These are phyloP conservation scores for Labeo catla DNA, from an alignment of 2,113 vertebrate genomes.

Conservation along the genomic window DNA sequence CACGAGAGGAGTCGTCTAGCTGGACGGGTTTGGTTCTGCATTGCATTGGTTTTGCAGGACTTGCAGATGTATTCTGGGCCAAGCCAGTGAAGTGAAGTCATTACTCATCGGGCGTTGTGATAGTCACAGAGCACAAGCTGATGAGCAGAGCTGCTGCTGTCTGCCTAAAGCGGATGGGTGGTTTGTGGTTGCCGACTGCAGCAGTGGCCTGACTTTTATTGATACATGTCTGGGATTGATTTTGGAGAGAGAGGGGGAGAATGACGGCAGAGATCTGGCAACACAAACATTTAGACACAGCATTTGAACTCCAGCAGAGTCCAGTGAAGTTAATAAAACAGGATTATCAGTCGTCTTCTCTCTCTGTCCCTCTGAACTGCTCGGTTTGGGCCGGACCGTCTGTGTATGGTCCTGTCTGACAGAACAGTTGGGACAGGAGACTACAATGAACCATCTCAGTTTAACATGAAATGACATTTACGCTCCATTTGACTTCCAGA, in stretches of 20 bases:
- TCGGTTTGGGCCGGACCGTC: constrained; percentile 61
- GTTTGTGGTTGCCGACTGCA: constrained; percentile 35
- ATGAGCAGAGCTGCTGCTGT: constrained; percentile 18
- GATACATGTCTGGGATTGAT: constrained; percentile 47
- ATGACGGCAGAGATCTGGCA: constrained; percentile 31
- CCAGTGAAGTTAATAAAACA: constrained; percentile 67
- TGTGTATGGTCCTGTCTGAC: constrained; percentile 72
- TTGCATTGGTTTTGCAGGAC: neutral
- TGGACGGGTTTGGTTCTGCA: neutral
- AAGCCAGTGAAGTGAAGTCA: constrained; percentile 14
- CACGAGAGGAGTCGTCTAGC: neutral
- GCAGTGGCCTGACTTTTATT: constrained; percentile 42
- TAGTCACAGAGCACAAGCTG: neutral
- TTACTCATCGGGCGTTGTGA: neutral
- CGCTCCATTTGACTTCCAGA: no score
- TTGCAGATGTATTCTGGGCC: neutral
- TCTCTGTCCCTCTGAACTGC: constrained; percentile 8
- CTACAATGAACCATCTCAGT: constrained; percentile 52
- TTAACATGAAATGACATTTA: no score
- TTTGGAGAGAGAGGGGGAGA: neutral
- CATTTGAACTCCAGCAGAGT: constrained; percentile 16
- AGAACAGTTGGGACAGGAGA: constrained; percentile 59
- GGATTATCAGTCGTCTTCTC: constrained; percentile 61
- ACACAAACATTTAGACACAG: constrained; percentile 39
- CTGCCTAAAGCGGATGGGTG: neutral